A percentile compares a stretch with the other conserved stretches of the same genome.
Conservation (phyloP, 2,113 vertebrate species). For the Corythaixoides concolor region DNA sequence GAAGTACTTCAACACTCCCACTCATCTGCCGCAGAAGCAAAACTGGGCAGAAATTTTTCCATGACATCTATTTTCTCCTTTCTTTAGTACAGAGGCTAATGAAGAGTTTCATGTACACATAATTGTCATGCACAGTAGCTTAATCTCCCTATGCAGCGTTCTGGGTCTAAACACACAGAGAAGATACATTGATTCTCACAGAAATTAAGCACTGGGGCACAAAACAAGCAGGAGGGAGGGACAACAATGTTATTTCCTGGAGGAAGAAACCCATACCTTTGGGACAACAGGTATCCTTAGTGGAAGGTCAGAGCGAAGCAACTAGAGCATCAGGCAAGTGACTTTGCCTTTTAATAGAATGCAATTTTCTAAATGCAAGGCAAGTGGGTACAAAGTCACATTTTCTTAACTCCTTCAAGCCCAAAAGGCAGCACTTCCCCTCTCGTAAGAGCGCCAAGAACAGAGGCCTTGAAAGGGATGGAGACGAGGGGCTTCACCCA, state of each 20-base stretch:
- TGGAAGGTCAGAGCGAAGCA: not conserved
- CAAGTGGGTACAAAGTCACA: not conserved
- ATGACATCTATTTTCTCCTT: conserved; percentile 6
- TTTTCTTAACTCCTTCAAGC: not conserved
- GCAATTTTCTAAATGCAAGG: not conserved
- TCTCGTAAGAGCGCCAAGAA: not conserved
- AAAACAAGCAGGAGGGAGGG: not conserved
- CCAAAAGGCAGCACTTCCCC: fast-evolving
- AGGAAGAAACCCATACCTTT: not conserved
- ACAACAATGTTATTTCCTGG: not conserved
- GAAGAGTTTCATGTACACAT: conserved; percentile 41
- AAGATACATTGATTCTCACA: not conserved
- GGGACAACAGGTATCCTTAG: not conserved
- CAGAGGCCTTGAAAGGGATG: not conserved
- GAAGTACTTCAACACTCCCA: conserved; percentile 9
- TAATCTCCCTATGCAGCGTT: not conserved
- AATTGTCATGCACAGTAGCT: conserved; percentile 19
- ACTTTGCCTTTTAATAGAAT: not conserved
- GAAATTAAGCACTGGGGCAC: not conserved
- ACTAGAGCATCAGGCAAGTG: not conserved
- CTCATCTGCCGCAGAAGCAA: not conserved
- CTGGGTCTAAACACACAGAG: not conserved
- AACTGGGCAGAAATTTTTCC: conserved; percentile 20
- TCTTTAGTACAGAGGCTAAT: not conserved
- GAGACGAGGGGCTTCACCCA: not conserved